Conservation (phyloP, 2,888 invertebrate species). For the Auanema freiburgensis region DNA sequence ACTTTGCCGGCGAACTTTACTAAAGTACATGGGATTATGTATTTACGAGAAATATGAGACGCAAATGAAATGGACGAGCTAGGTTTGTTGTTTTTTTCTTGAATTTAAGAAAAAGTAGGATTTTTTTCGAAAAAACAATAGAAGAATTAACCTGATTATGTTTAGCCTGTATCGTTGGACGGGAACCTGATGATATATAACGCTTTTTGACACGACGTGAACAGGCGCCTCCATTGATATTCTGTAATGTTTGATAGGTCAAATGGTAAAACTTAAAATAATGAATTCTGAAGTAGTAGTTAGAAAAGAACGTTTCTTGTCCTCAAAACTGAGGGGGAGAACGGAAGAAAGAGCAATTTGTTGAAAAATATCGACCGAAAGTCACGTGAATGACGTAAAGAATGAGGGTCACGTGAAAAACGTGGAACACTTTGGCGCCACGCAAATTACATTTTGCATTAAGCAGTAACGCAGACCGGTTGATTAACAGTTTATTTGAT, state of each 20-base stretch:
- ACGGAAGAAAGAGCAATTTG: neutral
- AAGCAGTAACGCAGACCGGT: too few species aligned
- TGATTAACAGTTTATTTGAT: too few species aligned
- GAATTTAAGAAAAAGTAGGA: too few species aligned
- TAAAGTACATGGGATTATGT: too few species aligned
- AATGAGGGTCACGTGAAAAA: too few species aligned
- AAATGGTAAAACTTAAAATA: neutral
- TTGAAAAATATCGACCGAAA: too few species aligned
- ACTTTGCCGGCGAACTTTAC: too few species aligned
- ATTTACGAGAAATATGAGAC: too few species aligned
- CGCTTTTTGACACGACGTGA: constrained; percentile 28
- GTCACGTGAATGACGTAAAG: too few species aligned
- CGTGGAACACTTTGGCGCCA: neutral
- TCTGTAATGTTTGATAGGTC: constrained; percentile 1
- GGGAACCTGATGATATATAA: constrained; percentile 33
- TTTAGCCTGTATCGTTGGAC: constrained; percentile 56
- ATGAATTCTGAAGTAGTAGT: neutral
- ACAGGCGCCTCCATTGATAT: neutral
- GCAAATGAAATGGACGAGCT: too few species aligned
- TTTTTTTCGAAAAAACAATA: neutral
- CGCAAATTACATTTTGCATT: neutral
- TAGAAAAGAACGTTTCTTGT: neutral
- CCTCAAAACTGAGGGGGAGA: neutral
- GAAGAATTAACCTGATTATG: constrained; percentile 51
- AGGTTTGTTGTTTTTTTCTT: neutral